These are phyloP conservation scores for Chionomys nivalis DNA, from an alignment of 2,113 vertebrate species.

Conservation along the genomic window DNA sequence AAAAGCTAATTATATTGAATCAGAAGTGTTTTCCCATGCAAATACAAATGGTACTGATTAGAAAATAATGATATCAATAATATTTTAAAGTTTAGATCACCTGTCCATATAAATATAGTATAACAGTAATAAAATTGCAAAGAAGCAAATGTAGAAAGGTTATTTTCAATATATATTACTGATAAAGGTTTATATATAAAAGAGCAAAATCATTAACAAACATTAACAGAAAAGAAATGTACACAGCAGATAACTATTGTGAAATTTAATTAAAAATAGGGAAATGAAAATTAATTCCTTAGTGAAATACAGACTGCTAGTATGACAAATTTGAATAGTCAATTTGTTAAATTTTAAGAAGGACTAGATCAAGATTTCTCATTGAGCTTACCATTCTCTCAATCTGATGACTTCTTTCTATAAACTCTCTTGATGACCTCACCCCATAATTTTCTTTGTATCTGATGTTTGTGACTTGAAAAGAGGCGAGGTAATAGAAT, in stretches of 20 bases:
- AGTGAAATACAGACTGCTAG: not conserved
- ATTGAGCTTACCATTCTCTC: constrained; percentile 76
- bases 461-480: constrained; percentile 78
- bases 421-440: constrained; percentile 75
- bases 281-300: not conserved
- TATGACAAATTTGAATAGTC: not conserved
- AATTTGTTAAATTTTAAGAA: not conserved
- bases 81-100: not conserved
- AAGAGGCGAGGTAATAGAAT: constrained; percentile 79
- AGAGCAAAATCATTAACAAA: not conserved
- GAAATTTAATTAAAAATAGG: not conserved
- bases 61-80: not conserved
- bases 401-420: constrained; percentile 76
- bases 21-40: not conserved
- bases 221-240: not conserved
- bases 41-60: not conserved
- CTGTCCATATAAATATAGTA: not conserved
- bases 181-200: not conserved
- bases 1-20: not conserved
- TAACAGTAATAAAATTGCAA: not conserved
- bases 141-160: not conserved
- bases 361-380: not conserved
- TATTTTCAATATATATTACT: not conserved
- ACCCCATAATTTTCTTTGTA: constrained; percentile 76
- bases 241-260: not conserved